A percentile compares a stretch with the other conserved stretches of the same genome.
Evolutionary conservation across 2,888 invertebrate species (phyloP).

Genomic region (Caenorhabditis afra): DNA sequence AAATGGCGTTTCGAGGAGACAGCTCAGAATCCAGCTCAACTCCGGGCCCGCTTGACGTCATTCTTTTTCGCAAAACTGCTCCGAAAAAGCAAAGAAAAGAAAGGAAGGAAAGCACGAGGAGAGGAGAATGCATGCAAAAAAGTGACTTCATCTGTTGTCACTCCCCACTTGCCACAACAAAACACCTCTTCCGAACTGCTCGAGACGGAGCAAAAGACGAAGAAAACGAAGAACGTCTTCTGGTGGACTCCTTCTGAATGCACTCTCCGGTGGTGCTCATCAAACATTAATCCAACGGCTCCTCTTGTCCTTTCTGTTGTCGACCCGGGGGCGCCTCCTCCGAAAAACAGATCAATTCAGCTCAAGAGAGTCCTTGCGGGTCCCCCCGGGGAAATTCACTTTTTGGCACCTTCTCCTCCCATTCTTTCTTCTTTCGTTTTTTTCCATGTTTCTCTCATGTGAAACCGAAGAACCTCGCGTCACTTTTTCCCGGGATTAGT

Average conservation of each 20-base stretch:
- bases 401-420: conserved; percentile 23
- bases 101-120: conserved; percentile 1
- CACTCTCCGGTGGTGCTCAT: conserved; percentile 11
- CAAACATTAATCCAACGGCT: conserved; percentile 41
- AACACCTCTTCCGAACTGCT: no score
- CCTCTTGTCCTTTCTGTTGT: conserved; percentile 17
- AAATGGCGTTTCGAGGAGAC: conserved; percentile 28
- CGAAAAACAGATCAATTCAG: conserved; percentile 10
- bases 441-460: conserved; percentile 7
- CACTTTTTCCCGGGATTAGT: conserved; percentile 9
- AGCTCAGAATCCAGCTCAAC: conserved; percentile 53
- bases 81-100: neutral
- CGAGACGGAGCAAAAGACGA: no score
- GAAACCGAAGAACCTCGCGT: conserved; percentile 5
- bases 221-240: no score
- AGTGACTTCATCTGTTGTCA: conserved; percentile 7
- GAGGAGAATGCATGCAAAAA: conserved; percentile 17
- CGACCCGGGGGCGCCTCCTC: conserved; percentile 25
- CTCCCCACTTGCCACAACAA: no score
- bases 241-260: no score
- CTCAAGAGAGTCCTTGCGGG: neutral
- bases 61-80: conserved; percentile 1
- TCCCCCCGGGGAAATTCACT: conserved; percentile 30
- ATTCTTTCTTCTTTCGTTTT: conserved; percentile 4
- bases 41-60: conserved; percentile 53